A percentile compares a stretch with the other conserved stretches of the same genome.
Evolutionary conservation across 2,888 invertebrate species (phyloP).

Genomic region (Neria commutata): DNA sequence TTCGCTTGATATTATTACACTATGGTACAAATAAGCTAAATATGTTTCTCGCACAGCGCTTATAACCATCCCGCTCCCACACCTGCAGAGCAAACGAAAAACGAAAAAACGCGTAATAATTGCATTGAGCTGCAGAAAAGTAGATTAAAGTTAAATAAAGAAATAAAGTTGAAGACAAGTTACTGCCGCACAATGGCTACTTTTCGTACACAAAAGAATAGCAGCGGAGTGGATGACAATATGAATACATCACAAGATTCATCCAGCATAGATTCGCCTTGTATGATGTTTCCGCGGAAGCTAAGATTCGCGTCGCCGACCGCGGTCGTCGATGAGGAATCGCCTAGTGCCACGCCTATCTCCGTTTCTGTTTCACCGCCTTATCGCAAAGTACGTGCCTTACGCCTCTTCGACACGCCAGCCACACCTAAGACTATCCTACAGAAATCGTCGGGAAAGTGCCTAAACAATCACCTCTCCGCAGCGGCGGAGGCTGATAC

Average conservation of each 20-base stretch:
- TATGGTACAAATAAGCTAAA: too few relatives aligned
- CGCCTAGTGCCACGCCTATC: slow-evolving; percentile 29
- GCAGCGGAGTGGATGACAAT: slow-evolving; percentile 35
- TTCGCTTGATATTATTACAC: too few relatives aligned
- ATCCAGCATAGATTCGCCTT: slow-evolving; percentile 54
- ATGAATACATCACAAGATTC: slow-evolving; percentile 43
- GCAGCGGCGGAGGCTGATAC: slow-evolving; percentile 39
- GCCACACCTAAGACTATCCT: slow-evolving; percentile 82
- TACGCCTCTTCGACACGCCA: slow-evolving; percentile 82
- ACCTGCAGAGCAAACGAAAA: too few relatives aligned
- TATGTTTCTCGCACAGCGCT: too few relatives aligned
- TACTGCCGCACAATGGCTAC: slow-evolving; percentile 25
- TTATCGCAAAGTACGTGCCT: slow-evolving; percentile 67
- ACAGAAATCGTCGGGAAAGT: slow-evolving; percentile 65
- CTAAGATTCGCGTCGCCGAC: slow-evolving; percentile 57
- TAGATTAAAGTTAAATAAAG: slow-evolving; percentile 16
- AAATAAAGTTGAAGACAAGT: slow-evolving; percentile 35
- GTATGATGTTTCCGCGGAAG: slow-evolving; percentile 55
- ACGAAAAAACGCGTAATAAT: too few relatives aligned
- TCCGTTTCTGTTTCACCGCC: slow-evolving; percentile 66
- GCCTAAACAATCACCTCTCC: slow-evolving; percentile 58
- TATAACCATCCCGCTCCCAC: too few relatives aligned
- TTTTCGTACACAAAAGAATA: slow-evolving; percentile 45
- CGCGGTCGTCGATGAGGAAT: slow-evolving; percentile 40
- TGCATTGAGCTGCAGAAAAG: too few relatives aligned